phyloP scores from a whole-genome alignment of 1,140 invertebrate genomes.

The Chironomus tepperi region DNA sequence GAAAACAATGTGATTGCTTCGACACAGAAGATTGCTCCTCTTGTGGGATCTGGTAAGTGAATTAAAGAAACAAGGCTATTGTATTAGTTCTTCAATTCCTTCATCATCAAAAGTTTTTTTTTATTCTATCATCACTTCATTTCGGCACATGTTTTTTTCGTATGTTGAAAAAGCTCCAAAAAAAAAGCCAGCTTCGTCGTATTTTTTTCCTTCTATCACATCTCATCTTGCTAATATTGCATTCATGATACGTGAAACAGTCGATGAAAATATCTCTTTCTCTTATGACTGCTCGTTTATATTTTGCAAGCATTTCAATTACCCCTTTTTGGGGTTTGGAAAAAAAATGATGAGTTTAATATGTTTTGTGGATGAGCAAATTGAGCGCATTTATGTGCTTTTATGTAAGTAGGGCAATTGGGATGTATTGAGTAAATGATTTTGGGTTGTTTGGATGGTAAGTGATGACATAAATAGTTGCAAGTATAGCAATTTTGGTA shows the following conservation, averaged over 20 bases:
- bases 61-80: background rate
- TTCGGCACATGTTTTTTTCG: background rate
- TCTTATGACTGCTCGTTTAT: background rate
- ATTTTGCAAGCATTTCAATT: slow-evolving; percentile 3
- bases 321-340: background rate
- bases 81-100: background rate
- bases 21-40: slow-evolving; percentile 11
- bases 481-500: too few relatives aligned
- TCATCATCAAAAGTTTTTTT: background rate
- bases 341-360: background rate
- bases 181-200: background rate
- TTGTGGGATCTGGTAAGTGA: background rate
- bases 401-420: too few relatives aligned
- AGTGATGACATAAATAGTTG: too few relatives aligned
- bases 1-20: background rate
- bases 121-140: slow-evolving; percentile 8
- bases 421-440: too few relatives aligned
- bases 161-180: background rate
- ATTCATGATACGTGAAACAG: slow-evolving; percentile 7
- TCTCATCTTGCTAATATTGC: slow-evolving; percentile 4
- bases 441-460: too few relatives aligned
- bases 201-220: slow-evolving; percentile 2
- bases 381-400: too few relatives aligned
- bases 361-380: background rate
- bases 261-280: background rate